Base-by-base conservation (phyloP, 2,797 vertebrate genomes). In the Eurystomus glaucurus region DNA sequence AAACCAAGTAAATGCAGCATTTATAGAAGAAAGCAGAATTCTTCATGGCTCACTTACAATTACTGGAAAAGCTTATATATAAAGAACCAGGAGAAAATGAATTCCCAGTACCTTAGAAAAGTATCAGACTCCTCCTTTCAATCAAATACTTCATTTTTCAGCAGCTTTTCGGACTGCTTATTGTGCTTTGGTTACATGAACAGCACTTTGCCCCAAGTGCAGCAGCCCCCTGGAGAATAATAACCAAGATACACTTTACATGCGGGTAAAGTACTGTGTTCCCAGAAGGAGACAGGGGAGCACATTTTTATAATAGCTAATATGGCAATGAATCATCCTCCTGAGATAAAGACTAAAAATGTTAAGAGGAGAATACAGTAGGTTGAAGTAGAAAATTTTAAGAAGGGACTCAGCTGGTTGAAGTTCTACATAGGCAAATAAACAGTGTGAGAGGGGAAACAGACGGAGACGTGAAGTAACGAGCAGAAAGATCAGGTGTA, bases 401-500 rank as follows among this genome's bases (percentile, higher is more conserved):
- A 43, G n/a, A 86, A 57, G 19, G 41, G 54, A 48, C 46, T 86
- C 52, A 64, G 16, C 55, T 86, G 43, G 45, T 58, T 81, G 28
- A 71, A 58, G 45, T 74, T 92, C 90, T 86, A 81, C 41, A 57
- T 66, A 65, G 19, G 62, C 65, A 95, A 79, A 88, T 64, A 92
- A 87, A 62, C 29, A 48, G 20, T 5, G 43, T 11, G 64, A 86
- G 81, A 91, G 33, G 7, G 19, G 61, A 93, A 95, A 83, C 13
- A 55, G 22, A 48, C 20, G 1, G 15, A 87, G 72, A 66, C 4
- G 23, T 46, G 46, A 95, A 88, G 51, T 15, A 76, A 68, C 60
- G 76, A 91, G 76, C 80, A 85, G 86, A 85, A 95, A 80, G 64
- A 87, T 60, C 72, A 88, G 86, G 93, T 91, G 52, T 72, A 94